These are phyloP conservation scores for Poecilia velifera DNA, from an alignment of 2,797 vertebrate genomes.

Conservation along the genomic window DNA sequence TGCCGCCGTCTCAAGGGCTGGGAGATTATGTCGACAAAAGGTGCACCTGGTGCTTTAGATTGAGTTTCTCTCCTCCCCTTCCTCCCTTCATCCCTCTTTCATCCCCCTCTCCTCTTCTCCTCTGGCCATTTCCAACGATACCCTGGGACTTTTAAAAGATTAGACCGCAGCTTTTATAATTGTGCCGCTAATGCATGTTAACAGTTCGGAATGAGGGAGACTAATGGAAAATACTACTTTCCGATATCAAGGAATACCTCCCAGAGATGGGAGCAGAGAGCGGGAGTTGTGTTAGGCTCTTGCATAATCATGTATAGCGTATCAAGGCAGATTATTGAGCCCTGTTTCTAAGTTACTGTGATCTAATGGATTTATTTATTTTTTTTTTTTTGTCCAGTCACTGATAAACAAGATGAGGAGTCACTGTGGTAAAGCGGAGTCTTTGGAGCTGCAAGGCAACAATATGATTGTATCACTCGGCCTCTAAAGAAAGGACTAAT, in stretches of 20 bases:
- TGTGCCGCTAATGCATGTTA: constrained; percentile 66
- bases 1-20: constrained; percentile 74
- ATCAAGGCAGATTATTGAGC: constrained; percentile 44
- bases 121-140: constrained; percentile 74
- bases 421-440: constrained; percentile 4
- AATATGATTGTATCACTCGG: neutral
- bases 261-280: constrained; percentile 24
- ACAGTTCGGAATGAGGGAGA: constrained; percentile 50
- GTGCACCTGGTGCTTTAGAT: constrained; percentile 83
- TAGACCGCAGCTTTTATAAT: constrained; percentile 72
- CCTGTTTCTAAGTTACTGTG: constrained; percentile 35
- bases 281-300: constrained; percentile 31
- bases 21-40: constrained; percentile 82
- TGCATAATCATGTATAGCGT: constrained; percentile 37
- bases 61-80: constrained; percentile 76
- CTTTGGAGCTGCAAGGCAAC: constrained; percentile 13
- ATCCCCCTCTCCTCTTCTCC: constrained; percentile 71
- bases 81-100: constrained; percentile 67
- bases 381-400: constrained; percentile 10
- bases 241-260: constrained; percentile 33
- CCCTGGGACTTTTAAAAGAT: constrained; percentile 81
- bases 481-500: neutral
- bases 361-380: constrained; percentile 21
- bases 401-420: constrained; percentile 33
- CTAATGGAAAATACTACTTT: constrained; percentile 55